Base-by-base conservation (phyloP, 1,140 invertebrate genomes). In the Pseudomyrmex concolor region DNA sequence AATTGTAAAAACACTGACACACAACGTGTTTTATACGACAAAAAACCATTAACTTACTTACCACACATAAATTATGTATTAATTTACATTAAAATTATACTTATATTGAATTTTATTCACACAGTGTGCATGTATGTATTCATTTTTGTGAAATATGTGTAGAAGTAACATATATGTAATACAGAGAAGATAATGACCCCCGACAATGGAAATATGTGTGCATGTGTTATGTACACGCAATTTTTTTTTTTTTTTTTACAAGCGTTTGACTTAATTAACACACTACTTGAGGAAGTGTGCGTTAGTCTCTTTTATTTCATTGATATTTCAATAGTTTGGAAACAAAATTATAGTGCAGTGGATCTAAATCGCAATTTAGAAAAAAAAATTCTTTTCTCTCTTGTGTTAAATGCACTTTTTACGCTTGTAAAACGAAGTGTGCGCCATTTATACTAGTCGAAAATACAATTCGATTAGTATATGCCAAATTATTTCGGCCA, bases 161-260 rank as follows among this genome's bases (percentile, higher is more conserved):
- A 17, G 43, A 83, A 77, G 57, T 71, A 66, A 76, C 50, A 57
- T 66, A 57, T 83, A 34, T 1, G 34, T 59, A 89, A 90, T 93
- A 94, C 92, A 93, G 93, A 94, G 93, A 94, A 93, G 93, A 94
- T 93, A 89, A 83, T 88, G 90, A 93, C 92, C 92, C 93, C 92
- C 89, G 91, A 90, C 91, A 93, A 91, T 89, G 50, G 78, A 90
- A 87, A 89, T 82, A 54, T 85, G 85, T 89, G 59, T 57, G 63
- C 17, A 67, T 59, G 63, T 87, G 60, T 62, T 34, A 34, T 7
- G 34, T 34, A 34, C 34, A 34, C 34, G 34, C 34, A 7, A n/a
- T n/a, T 34, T 34, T 34, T 34, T 34, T 7, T 34, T 34, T 34
- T 34, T 83, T 54, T 15, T 71, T 70, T 59, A n/a, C 13, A 45